These are phyloP conservation scores for Drosophila watanabei DNA, from an alignment of 1,140 invertebrate species.

Conservation along the genomic window DNA sequence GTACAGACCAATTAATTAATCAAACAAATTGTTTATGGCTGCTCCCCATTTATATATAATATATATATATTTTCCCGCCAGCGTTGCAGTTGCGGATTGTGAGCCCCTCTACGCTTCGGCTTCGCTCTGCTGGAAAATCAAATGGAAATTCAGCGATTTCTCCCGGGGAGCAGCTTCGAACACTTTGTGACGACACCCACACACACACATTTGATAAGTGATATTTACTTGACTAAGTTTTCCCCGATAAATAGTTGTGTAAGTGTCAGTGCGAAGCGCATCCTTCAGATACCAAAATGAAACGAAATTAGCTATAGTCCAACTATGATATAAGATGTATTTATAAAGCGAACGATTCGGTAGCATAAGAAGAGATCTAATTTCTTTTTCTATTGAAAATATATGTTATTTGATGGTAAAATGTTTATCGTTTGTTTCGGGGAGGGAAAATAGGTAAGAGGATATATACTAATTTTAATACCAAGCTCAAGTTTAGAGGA, in stretches of 20 bases:
- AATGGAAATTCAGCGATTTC: background rate
- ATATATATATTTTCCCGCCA: conserved; percentile 14
- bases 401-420: conserved; percentile 27
- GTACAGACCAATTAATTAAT: conserved; percentile 47
- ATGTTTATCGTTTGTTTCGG: background rate
- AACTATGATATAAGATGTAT: conserved; percentile 37
- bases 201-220: conserved; percentile 55
- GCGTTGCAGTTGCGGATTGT: conserved; percentile 14
- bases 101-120: conserved; percentile 37
- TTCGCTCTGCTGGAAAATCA: conserved; percentile 24
- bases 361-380: conserved; percentile 14
- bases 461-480: no score
- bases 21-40: conserved; percentile 38
- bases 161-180: conserved; percentile 25
- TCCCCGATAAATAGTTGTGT: conserved; percentile 33
- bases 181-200: conserved; percentile 35
- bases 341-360: conserved; percentile 7
- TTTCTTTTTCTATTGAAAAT: conserved; percentile 43
- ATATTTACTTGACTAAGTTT: conserved; percentile 67
- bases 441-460: background rate
- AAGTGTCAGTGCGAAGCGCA: conserved; percentile 66
- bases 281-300: conserved; percentile 11
- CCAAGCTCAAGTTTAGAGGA: no score
- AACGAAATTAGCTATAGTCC: conserved; percentile 34
- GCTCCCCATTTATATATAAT: conserved; percentile 14